A percentile compares a stretch with the other conserved stretches of the same genome.
These are phyloP conservation scores for Leptocoma aspasia DNA, from an alignment of 2,113 vertebrate genomes.

Conservation along the genomic window DNA sequence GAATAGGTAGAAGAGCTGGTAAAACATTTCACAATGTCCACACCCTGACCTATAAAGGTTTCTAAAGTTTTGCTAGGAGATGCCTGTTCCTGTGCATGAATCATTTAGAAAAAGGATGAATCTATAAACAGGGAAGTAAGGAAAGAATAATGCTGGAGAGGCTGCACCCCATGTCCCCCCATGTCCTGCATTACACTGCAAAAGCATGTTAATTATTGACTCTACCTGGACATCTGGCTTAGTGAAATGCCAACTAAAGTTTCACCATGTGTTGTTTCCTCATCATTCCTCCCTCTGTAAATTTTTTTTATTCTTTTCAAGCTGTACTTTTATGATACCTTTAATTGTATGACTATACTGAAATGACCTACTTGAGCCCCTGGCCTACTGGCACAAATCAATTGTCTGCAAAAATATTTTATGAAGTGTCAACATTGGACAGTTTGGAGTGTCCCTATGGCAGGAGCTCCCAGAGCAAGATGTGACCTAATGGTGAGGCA, in stretches of 20 bases:
- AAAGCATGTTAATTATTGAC: not conserved
- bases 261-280: not conserved
- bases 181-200: not conserved
- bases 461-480: not conserved
- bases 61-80: slow-evolving; percentile 51
- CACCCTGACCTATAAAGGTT: slow-evolving; percentile 60
- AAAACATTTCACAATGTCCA: slow-evolving; percentile 61
- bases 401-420: not conserved
- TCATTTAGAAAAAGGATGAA: not conserved
- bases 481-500: not conserved
- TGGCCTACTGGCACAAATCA: not conserved
- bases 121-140: not conserved
- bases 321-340: not conserved
- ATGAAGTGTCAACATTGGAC: accelerated
- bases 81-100: slow-evolving; percentile 27
- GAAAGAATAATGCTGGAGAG: not conserved
- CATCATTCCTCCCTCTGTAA: not conserved
- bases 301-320: not conserved
- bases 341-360: not conserved
- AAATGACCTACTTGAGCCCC: not conserved
- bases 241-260: not conserved
- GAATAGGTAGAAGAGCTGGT: slow-evolving; percentile 40
- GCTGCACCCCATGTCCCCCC: not conserved
- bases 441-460: not conserved
- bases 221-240: not conserved